Conservation (phyloP, 2,797 vertebrate species). For the Poliocrania exsul region DNA sequence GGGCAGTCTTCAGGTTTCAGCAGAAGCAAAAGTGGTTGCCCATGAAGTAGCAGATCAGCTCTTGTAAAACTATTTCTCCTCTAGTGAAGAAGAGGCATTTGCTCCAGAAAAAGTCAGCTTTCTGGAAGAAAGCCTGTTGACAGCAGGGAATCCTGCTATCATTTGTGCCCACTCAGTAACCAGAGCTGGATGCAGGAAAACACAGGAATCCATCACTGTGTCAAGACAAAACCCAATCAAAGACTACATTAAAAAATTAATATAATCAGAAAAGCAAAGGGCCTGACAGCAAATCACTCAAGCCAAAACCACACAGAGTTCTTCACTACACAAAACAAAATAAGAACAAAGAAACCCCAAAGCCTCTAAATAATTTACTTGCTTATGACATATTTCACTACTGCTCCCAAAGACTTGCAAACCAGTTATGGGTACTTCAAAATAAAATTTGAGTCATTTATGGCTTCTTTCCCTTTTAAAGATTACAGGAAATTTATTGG, state of each 20-base stretch:
- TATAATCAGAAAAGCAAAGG: neutral
- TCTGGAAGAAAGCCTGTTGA: neutral
- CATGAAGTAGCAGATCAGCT: neutral
- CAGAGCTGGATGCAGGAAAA: neutral
- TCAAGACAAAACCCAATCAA: constrained; percentile 31
- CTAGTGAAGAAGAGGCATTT: neutral
- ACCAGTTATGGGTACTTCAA: neutral
- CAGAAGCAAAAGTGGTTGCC: neutral
- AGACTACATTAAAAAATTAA: neutral
- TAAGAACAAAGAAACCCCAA: fast-evolving
- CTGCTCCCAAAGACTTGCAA: neutral
- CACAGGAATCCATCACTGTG: neutral
- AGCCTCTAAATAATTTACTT: neutral
- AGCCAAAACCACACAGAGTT: neutral
- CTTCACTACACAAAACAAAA: neutral
- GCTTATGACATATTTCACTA: neutral
- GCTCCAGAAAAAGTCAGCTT: neutral
- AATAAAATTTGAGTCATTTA: neutral
- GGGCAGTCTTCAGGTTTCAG: neutral
- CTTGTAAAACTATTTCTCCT: neutral
- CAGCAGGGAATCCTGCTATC: neutral
- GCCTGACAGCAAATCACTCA: neutral
- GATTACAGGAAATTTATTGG: neutral
- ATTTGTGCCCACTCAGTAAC: neutral
- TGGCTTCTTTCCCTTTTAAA: neutral